Percentiles rank a stretch among this genome's conserved stretches.
These are phyloP conservation scores for Carettochelys insculpta DNA, from an alignment of 2,113 vertebrate species.

Conservation along the genomic window DNA sequence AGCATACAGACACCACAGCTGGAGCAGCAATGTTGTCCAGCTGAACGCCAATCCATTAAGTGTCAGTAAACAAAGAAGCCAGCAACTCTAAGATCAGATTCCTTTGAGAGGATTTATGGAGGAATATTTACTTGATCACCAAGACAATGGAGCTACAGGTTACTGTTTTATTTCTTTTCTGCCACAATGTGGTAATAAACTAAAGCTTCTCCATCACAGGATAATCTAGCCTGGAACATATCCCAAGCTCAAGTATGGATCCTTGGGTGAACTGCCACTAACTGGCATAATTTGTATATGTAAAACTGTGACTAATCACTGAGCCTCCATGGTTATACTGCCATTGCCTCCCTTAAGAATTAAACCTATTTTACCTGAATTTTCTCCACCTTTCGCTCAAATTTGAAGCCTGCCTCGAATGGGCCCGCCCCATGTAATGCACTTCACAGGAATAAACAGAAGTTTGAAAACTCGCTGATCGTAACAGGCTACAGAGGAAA, in stretches of 20 bases:
- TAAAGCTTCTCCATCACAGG: neutral
- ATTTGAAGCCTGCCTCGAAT: neutral
- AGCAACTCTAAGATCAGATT: neutral
- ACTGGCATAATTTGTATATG: neutral
- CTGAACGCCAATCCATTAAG: neutral
- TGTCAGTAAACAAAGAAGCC: neutral
- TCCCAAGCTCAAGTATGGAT: neutral
- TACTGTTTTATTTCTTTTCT: neutral
- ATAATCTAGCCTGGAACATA: neutral
- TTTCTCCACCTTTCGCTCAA: neutral
- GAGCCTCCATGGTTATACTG: neutral
- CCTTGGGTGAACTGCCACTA: neutral
- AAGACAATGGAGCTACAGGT: neutral
- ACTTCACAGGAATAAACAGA: neutral
- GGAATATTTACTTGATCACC: neutral
- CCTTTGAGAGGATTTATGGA: neutral
- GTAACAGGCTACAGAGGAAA: constrained; percentile 46
- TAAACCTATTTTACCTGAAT: neutral
- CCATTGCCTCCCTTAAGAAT: too few species aligned
- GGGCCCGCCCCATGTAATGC: neutral
- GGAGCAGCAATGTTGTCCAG: neutral
- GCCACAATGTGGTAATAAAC: neutral
- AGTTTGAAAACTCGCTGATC: neutral
- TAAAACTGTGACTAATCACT: neutral
- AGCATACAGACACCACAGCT: too few species aligned